Conservation (phyloP, 2,113 vertebrate genomes). For the Salvelinus namaycush region DNA sequence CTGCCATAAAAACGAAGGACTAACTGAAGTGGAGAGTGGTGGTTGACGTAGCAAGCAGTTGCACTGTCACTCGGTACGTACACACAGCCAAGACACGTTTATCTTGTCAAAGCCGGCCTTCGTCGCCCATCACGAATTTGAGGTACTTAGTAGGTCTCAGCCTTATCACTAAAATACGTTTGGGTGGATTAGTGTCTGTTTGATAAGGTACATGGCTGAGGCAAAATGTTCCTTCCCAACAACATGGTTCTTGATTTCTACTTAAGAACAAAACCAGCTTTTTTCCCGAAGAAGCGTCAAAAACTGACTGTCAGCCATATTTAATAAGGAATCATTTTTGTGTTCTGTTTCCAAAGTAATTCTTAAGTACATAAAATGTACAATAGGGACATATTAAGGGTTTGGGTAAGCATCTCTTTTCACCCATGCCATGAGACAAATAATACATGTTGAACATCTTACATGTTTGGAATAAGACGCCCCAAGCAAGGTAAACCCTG, state of each 20-base stretch:
- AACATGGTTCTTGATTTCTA: slow-evolving; percentile 2
- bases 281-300: neutral
- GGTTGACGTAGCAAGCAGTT: neutral
- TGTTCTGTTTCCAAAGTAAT: neutral
- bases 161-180: slow-evolving; percentile 15
- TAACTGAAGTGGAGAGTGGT: slow-evolving; percentile 8
- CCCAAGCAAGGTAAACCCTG: no score
- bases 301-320: neutral
- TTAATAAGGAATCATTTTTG: neutral
- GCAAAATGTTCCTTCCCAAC: slow-evolving; percentile 3
- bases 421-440: no score
- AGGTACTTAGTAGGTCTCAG: slow-evolving; percentile 30
- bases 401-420: no score
- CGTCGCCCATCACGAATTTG: slow-evolving; percentile 32
- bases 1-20: neutral
- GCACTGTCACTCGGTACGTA: slow-evolving; percentile 9
- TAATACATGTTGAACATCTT: no score
- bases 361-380: no score
- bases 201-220: slow-evolving; percentile 6
- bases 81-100: slow-evolving; percentile 5
- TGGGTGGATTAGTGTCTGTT: slow-evolving; percentile 13
- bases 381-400: no score
- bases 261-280: neutral
- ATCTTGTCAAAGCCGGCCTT: slow-evolving; percentile 2
- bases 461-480: no score